Evolutionary conservation across 2,888 invertebrate species (phyloP).

Genomic region (Apamea monoglypha): DNA sequence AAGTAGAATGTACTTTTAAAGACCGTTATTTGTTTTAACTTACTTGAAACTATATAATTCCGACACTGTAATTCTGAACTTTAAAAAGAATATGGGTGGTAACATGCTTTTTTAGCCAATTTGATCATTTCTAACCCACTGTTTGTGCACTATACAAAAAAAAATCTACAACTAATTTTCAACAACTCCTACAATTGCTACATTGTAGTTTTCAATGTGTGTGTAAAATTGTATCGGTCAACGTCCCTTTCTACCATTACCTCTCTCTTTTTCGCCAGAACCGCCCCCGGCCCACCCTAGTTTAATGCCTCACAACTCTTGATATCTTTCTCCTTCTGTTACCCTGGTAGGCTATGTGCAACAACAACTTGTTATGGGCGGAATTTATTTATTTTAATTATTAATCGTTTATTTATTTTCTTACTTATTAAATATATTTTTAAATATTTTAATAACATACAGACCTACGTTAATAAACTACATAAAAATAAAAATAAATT

Average conservation of each 20-base stretch:
- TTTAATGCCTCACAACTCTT: background rate
- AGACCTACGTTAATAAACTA: no score
- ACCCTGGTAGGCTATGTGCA: slow-evolving; percentile 46
- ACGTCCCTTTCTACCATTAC: background rate
- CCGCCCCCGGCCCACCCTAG: slow-evolving; percentile 4
- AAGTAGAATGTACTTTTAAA: background rate
- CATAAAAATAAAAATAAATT: no score
- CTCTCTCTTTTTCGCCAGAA: slow-evolving; percentile 8
- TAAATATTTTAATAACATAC: no score
- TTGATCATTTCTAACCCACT: background rate
- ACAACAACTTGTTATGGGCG: slow-evolving; percentile 30
- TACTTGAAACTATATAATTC: background rate
- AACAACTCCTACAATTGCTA: background rate
- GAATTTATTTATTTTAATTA: slow-evolving; percentile 8
- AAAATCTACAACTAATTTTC: background rate
- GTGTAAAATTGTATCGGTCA: background rate
- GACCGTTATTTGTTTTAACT: background rate
- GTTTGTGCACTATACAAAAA: background rate
- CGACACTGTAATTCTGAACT: background rate
- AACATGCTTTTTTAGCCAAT: background rate
- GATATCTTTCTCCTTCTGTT: slow-evolving; percentile 18
- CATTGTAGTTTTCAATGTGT: background rate
- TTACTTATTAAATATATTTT: no score
- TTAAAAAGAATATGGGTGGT: background rate
- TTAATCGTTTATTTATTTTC: no score